Conservation (phyloP, 2,113 vertebrate genomes). For the Neolamprologus caudopunctatus region DNA sequence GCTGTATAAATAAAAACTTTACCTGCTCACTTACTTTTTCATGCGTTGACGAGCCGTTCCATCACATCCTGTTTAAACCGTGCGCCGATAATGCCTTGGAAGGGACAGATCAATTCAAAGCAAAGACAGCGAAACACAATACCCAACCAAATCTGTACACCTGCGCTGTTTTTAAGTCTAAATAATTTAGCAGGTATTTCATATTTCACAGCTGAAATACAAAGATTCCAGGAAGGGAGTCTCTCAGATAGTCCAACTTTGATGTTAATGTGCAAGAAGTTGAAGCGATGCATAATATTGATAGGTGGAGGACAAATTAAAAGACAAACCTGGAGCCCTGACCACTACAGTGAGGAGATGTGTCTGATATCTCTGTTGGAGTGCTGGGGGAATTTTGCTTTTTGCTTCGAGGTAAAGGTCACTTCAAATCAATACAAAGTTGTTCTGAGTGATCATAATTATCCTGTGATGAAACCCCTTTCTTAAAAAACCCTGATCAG, state of each 20-base stretch:
- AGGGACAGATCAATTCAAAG: conserved; percentile 53
- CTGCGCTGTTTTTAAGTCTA: conserved; percentile 43
- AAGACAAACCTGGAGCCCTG: not conserved
- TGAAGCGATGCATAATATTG: not conserved
- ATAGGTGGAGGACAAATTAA: not conserved
- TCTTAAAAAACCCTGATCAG: not conserved
- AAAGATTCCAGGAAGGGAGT: conserved; percentile 26
- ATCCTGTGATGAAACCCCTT: not conserved
- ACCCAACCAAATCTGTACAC: conserved; percentile 38
- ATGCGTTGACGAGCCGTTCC: not conserved
- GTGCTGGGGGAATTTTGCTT: not conserved
- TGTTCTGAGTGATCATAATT: not conserved
- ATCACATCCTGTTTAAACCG: conserved; percentile 12
- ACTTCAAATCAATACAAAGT: not conserved
- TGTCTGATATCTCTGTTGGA: not conserved
- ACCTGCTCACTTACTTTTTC: not conserved
- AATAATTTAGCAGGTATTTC: conserved; percentile 56
- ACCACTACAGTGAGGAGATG: not conserved
- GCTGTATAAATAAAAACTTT: not conserved
- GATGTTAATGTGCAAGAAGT: not conserved
- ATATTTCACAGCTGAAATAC: not conserved
- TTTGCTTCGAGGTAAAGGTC: not conserved
- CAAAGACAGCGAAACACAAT: conserved; percentile 49
- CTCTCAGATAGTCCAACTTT: not conserved
- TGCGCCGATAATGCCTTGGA: conserved; percentile 6